Conservation (phyloP, 2,113 vertebrate species). For the Coryphaenoides rupestris region DNA sequence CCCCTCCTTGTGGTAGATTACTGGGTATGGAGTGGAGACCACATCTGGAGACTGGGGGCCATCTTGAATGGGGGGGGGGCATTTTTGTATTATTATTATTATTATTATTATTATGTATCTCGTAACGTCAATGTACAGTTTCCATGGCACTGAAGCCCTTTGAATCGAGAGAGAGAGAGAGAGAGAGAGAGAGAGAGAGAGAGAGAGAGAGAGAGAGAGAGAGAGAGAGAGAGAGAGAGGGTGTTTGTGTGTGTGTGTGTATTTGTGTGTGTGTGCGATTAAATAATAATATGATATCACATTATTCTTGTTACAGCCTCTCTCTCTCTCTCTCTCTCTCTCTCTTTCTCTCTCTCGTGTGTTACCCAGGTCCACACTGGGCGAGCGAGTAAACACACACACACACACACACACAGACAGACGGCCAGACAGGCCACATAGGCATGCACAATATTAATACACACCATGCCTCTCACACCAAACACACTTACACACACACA, state of each 20-base stretch:
- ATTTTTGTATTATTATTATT: no score
- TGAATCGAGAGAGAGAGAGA: background rate
- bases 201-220: background rate
- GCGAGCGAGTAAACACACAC: slow-evolving; percentile 31
- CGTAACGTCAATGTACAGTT: no score
- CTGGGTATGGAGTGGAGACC: background rate
- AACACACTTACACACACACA: background rate
- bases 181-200: slow-evolving; percentile 2
- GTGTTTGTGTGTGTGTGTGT: no score
- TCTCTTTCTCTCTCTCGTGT: no score
- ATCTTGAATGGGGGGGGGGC: no score
- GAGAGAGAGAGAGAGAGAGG: slow-evolving; percentile 5
- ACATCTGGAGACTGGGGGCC: background rate
- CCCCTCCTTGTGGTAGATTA: background rate
- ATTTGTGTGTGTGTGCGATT: no score
- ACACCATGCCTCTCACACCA: background rate
- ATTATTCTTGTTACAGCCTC: no score
- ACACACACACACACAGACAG: slow-evolving; percentile 2
- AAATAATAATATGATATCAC: no score
- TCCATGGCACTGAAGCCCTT: no score
- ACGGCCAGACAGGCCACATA: background rate
- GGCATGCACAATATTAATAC: background rate
- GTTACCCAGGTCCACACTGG: no score
- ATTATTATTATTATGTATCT: no score
- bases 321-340: no score